These are phyloP conservation scores for Cettia cetti DNA, from an alignment of 2,113 vertebrate species.

Conservation along the genomic window DNA sequence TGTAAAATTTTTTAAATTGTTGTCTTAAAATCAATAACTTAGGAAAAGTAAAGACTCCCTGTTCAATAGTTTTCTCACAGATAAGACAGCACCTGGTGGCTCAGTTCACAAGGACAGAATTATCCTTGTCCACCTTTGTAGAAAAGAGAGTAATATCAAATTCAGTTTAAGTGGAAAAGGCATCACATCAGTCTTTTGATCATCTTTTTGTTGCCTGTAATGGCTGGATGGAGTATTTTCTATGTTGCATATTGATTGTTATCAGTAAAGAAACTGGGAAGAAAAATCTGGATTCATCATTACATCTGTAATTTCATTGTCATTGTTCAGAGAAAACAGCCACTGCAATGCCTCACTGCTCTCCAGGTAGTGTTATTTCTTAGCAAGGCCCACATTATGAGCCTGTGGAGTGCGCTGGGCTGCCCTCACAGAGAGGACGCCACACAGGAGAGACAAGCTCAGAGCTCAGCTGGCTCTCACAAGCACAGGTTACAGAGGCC, in stretches of 20 bases:
- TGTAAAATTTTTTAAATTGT: not conserved
- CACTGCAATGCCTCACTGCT: not conserved
- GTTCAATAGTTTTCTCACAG: not conserved
- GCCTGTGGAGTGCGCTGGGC: not conserved
- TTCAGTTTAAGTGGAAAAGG: not conserved
- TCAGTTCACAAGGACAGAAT: not conserved
- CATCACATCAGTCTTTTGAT: not conserved
- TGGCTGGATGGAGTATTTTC: not conserved
- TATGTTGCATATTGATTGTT: not conserved
- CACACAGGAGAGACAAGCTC: not conserved
- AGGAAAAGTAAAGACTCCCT: not conserved
- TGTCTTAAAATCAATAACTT: conserved; percentile 4
- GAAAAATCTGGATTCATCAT: not conserved
- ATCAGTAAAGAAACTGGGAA: not conserved
- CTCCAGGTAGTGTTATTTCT: not conserved
- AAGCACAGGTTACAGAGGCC: not conserved
- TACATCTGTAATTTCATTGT: not conserved
- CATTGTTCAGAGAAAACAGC: not conserved
- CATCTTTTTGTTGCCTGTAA: not conserved
- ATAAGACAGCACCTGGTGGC: not conserved
- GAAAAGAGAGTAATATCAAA: not conserved
- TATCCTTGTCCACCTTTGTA: not conserved
- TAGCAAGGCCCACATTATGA: not conserved
- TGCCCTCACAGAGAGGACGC: not conserved
- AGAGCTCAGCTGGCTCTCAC: not conserved